These are phyloP conservation scores for Sebastes wilsoni DNA, from an alignment of 2,797 vertebrate species.

Conservation along the genomic window DNA sequence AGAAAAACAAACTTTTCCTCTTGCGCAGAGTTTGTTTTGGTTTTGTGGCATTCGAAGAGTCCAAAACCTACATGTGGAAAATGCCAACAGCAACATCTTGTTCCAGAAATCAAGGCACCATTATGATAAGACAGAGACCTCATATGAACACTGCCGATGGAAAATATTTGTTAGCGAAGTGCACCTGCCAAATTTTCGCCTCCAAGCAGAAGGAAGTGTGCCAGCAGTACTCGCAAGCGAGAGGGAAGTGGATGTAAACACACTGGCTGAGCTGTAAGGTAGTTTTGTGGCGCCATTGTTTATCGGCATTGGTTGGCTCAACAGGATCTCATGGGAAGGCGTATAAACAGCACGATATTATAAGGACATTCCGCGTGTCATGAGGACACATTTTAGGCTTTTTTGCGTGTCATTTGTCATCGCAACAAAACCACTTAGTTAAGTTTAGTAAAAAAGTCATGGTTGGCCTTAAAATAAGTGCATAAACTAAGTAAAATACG, in stretches of 20 bases:
- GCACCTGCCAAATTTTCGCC: slow-evolving; percentile 19
- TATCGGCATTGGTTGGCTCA: neutral
- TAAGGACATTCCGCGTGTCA: neutral
- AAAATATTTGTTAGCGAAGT: slow-evolving; percentile 26
- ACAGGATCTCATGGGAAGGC: neutral
- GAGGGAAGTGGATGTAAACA: slow-evolving; percentile 32
- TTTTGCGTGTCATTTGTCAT: neutral
- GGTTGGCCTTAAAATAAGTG: neutral
- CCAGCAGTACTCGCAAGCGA: neutral
- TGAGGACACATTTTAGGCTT: neutral
- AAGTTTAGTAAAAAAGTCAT: neutral
- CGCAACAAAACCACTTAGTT: neutral
- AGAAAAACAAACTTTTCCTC: slow-evolving; percentile 1
- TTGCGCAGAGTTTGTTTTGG: slow-evolving; percentile 6
- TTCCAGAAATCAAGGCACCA: slow-evolving; percentile 18
- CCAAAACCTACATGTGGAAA: slow-evolving; percentile 31
- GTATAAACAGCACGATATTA: neutral
- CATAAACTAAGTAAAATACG: neutral
- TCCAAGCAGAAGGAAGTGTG: neutral
- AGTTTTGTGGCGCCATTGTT: neutral
- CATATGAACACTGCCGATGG: neutral
- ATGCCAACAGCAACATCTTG: slow-evolving; percentile 26
- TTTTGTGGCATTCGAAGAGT: neutral
- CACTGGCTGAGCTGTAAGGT: neutral
- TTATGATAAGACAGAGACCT: slow-evolving; percentile 25